Base-by-base conservation (phyloP, 2,888 invertebrate genomes). In the Nomada ferruginata region DNA sequence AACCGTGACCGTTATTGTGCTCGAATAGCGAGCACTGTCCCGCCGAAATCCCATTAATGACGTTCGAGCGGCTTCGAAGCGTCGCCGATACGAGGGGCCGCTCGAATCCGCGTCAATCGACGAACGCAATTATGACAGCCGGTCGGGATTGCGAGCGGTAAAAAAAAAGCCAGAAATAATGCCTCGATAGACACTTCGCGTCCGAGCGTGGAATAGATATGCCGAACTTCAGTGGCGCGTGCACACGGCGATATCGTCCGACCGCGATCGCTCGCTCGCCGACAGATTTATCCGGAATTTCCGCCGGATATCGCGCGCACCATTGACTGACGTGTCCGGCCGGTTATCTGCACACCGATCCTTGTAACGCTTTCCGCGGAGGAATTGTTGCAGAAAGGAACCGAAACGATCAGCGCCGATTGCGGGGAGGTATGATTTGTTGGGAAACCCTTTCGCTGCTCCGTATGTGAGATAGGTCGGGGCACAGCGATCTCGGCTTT, bases 1-100 rank as follows among this genome's bases (percentile, higher is more conserved):
- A 79, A 85, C 76, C 82, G 77, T 85, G 82, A 85, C 69, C 77
- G 60, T 85, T 79, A 82, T 77, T 82, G 83, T 76, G 36, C 72
- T 53, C 65, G 79, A 85, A 82, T 75, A 69, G 29, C 57, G 60
- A n/a, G 55, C 68, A 66, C 53, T 2, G 10, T 36, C 55, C 55
- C 76, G 66, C 29, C 42, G 70, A 73, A 79, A 81, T 76, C 69
- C 79, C 66, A 79, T 85, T 77, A 75, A 75, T 76, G 81, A 78
- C 61, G 66, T 44, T 60, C 76, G 76, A 60, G 20, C 81, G 77
- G 50, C 11, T n/a, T 20, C 71, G 72, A 52, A 64, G 52, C 81
- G 60, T 65, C 73, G 73, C 74, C 72, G 83, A 82, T 82, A 84
- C 71, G 64, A 23, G 15, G 50, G 20, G 7, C 7, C 9, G 50